phyloP scores from a whole-genome alignment of 2,888 invertebrate genomes.

The Volucella zonaria region DNA sequence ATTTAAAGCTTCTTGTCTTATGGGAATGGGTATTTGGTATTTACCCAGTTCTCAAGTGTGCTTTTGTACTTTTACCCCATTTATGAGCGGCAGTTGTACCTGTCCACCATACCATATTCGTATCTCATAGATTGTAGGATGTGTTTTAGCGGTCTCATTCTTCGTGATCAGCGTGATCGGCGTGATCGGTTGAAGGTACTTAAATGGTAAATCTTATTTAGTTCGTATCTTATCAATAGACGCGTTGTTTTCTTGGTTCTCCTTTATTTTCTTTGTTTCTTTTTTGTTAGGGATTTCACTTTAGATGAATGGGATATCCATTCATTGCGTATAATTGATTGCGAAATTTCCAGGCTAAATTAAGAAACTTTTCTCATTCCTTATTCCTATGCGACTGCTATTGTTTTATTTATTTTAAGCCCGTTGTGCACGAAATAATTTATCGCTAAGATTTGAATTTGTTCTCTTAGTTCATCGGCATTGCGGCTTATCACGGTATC shows the following conservation, averaged over 20 bases:
- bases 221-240: conserved; percentile 47
- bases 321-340: conserved; percentile 15
- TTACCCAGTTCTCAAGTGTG: conserved; percentile 3
- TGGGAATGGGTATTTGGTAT: conserved; percentile 21
- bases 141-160: conserved; percentile 56
- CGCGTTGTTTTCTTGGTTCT: conserved; percentile 16
- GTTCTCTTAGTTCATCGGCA: no score
- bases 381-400: background rate
- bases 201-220: conserved; percentile 52
- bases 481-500: no score
- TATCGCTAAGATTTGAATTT: no score
- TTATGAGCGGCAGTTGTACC: conserved; percentile 9
- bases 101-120: background rate
- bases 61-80: conserved; percentile 29
- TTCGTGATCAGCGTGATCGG: conserved; percentile 17
- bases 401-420: no score
- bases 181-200: conserved; percentile 14
- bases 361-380: background rate
- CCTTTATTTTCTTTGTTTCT: conserved; percentile 13
- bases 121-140: conserved; percentile 51
- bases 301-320: conserved; percentile 44
- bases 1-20: conserved; percentile 43
- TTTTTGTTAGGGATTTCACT: conserved; percentile 32
- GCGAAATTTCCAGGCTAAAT: conserved; percentile 20
- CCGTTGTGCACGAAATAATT: no score